Base-by-base conservation (phyloP, 1,140 invertebrate species). In the Caenorhabditis briggsae region DNA sequence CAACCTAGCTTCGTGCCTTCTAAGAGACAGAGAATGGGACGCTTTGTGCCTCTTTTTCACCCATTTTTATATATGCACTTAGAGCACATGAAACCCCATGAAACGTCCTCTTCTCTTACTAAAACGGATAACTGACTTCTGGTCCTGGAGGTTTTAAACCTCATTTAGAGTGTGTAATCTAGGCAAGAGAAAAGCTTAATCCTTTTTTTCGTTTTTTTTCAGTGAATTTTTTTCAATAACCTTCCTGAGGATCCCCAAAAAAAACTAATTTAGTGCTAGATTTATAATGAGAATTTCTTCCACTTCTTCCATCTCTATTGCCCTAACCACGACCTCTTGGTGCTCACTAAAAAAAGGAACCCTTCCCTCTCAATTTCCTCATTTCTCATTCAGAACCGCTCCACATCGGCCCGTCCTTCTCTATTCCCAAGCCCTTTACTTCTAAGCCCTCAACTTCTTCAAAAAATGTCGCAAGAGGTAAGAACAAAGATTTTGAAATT, bases 321-420 rank as follows among this genome's bases (percentile, higher is more conserved):
- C 70, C 20, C 70, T 53, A 23, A 78, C 43, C 43, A 50, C 33
- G 7, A 23, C 23, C 46, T 20, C 70, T 50, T 46, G n/a, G 5
- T 3, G 59, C 59, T 61, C 59, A 33, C 59, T 18, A 78, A 78
- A 70, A 70, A 78, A 23, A 23, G 33, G 33, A 33, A 33, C 33
- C 33, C 33, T 33, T 33, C 64, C 41, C n/a, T 50, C 46, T 78
- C 70, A 78, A 78, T 78, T 78, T 78, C 70, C 70, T 78, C 46
- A 78, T 78, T 50, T 78, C 33, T 78, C 46, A 78, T 78, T 78
- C 70, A 78, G 70, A 78, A 78, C n/a, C 20, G 46, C 70, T 78
- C 43, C 20, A 78, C 70, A 43, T 41, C 43, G 41, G 12, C 46
- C 33, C 33, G 33, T 2, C 33, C 33, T 33, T 33, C 33, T 33